phyloP scores from a whole-genome alignment of 2,797 vertebrate genomes.

The Octomys mimax region DNA sequence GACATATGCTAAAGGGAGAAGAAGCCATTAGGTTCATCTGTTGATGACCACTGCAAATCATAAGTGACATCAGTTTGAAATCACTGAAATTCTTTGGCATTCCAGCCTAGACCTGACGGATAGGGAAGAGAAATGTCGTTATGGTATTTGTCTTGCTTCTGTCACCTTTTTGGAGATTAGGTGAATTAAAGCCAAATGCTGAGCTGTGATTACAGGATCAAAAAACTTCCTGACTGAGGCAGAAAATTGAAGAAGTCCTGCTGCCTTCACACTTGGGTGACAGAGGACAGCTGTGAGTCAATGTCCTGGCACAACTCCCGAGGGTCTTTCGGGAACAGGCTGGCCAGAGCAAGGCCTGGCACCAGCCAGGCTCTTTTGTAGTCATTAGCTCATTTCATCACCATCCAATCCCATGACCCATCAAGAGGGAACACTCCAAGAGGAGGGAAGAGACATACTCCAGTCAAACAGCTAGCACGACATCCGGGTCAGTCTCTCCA shows the following conservation, averaged over 20 bases:
- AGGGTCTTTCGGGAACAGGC: rapidly evolving
- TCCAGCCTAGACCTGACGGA: too few species aligned
- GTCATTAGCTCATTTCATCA: not conserved
- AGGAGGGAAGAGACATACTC: not conserved
- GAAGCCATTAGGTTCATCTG: rapidly evolving
- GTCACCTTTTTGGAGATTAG: not conserved
- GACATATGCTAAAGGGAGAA: not conserved
- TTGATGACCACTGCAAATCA: too few species aligned
- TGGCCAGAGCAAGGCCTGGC: rapidly evolving
- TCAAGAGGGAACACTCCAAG: not conserved
- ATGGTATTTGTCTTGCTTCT: not conserved
- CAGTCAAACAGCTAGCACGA: not conserved
- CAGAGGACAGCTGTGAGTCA: not conserved
- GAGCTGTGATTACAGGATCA: not conserved
- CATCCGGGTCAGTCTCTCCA: not conserved
- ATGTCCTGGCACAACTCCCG: rapidly evolving
- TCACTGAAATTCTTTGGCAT: not conserved
- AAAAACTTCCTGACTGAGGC: not conserved
- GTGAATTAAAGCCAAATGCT: not conserved
- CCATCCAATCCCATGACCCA: not conserved
- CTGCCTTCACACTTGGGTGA: not conserved
- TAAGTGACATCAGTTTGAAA: not conserved
- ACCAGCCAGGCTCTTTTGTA: not conserved
- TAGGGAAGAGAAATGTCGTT: not conserved
- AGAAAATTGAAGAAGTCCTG: not conserved